A percentile compares a stretch with the other conserved stretches of the same genome.
phyloP scores from a whole-genome alignment of 1,140 invertebrate species.

The Panonychus citri region DNA sequence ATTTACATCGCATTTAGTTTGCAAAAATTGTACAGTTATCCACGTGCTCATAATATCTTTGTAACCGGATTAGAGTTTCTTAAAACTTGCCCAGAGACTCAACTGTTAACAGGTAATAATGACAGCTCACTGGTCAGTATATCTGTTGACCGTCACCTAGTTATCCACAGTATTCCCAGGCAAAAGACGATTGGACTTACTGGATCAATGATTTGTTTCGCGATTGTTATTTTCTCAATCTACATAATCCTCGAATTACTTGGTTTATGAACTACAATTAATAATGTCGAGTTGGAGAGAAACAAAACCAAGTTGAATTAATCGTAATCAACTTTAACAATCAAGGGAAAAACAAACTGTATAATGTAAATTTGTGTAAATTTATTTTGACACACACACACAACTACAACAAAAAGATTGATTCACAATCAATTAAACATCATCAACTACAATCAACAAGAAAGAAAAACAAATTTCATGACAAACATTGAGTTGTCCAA shows the following conservation, averaged over 20 bases:
- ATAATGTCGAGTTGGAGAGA: neutral
- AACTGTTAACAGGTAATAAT: slow-evolving; percentile 37
- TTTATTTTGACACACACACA: neutral
- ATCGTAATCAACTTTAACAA: neutral
- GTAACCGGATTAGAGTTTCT: slow-evolving; percentile 77
- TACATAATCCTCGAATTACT: slow-evolving; percentile 15
- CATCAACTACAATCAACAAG: no score
- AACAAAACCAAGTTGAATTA: neutral
- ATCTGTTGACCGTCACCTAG: slow-evolving; percentile 77
- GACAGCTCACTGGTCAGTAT: slow-evolving; percentile 68
- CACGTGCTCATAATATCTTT: slow-evolving; percentile 71
- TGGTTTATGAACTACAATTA: slow-evolving; percentile 12
- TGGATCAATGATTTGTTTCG: slow-evolving; percentile 13
- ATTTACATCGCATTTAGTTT: slow-evolving; percentile 78
- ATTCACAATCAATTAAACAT: neutral
- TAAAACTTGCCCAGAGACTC: slow-evolving; percentile 32
- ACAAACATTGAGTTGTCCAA: no score
- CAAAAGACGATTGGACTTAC: slow-evolving; percentile 23
- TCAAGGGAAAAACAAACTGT: neutral
- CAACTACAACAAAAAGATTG: neutral
- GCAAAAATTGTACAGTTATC: slow-evolving; percentile 52
- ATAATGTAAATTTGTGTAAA: neutral
- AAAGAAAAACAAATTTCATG: no score
- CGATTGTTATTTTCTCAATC: slow-evolving; percentile 12
- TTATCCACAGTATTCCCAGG: slow-evolving; percentile 66